Conservation (phyloP, 2,113 vertebrate genomes). For the Sceloporus undulatus region DNA sequence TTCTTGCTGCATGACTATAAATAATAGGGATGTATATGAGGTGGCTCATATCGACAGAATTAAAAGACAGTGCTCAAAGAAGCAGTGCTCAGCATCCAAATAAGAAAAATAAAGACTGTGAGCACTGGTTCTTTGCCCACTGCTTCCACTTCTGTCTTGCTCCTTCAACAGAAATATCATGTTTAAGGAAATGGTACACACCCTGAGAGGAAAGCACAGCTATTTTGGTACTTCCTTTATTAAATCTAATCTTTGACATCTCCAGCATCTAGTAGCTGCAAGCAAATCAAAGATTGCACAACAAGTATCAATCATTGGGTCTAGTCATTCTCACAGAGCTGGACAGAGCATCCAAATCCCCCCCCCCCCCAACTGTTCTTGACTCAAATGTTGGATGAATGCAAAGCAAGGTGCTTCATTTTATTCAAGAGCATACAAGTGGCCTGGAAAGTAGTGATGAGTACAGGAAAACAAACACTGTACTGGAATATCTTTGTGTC, state of each 20-base stretch:
- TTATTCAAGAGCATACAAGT: neutral
- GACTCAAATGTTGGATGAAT: neutral
- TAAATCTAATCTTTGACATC: constrained; percentile 43
- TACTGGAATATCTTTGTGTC: neutral
- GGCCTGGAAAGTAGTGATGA: neutral
- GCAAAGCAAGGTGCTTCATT: neutral
- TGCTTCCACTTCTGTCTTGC: constrained; percentile 34
- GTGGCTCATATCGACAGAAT: constrained; percentile 4
- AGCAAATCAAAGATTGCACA: neutral
- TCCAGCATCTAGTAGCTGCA: constrained; percentile 20
- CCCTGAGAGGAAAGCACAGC: constrained; percentile 60
- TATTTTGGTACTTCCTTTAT: constrained; percentile 73
- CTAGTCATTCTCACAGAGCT: neutral
- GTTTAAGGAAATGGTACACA: constrained; percentile 49
- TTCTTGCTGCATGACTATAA: too few species aligned
- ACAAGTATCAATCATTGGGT: neutral
- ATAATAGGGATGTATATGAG: too few species aligned
- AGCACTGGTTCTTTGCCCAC: neutral
- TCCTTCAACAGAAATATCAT: neutral
- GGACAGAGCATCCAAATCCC: neutral
- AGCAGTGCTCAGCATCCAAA: neutral
- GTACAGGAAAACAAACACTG: neutral
- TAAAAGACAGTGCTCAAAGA: constrained; percentile 1
- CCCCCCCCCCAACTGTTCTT: too few species aligned
- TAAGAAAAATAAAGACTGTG: neutral